Evolutionary conservation across 2,888 invertebrate species (phyloP).

Genomic region (Himalopsyche tibetana): DNA sequence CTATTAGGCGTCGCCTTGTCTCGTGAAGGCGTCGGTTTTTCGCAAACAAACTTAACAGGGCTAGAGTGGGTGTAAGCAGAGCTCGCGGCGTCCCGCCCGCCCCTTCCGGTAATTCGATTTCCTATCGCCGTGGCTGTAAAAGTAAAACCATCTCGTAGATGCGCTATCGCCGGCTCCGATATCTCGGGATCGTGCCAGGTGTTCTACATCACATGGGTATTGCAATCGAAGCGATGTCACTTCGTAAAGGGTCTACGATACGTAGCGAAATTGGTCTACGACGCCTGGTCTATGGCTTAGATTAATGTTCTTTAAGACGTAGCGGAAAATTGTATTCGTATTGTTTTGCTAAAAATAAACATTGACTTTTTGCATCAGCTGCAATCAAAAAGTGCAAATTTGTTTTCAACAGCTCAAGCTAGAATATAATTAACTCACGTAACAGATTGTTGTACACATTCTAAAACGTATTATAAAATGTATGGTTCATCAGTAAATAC

Average conservation of each 20-base stretch:
- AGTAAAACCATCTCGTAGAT: slow-evolving; percentile 35
- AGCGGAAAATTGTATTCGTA: too few species aligned
- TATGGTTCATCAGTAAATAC: too few species aligned
- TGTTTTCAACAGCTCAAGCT: too few species aligned
- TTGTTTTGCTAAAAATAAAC: too few species aligned
- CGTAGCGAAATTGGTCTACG: neutral
- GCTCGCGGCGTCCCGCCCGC: slow-evolving; percentile 29
- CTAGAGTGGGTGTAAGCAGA: neutral
- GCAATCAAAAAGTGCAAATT: too few species aligned
- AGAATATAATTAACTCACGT: too few species aligned
- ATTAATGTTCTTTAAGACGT: too few species aligned
- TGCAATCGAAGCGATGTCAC: slow-evolving; percentile 29
- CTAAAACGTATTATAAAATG: too few species aligned
- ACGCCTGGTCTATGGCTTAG: neutral
- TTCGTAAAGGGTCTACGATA: neutral
- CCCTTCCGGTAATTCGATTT: slow-evolving; percentile 44
- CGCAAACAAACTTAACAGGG: slow-evolving; percentile 24
- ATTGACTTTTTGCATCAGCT: too few species aligned
- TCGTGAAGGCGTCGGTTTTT: slow-evolving; percentile 25
- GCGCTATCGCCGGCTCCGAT: slow-evolving; percentile 41
- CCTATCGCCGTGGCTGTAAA: slow-evolving; percentile 40
- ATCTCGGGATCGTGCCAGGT: slow-evolving; percentile 42
- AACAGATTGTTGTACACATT: too few species aligned
- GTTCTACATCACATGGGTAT: slow-evolving; percentile 4
- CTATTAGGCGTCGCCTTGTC: slow-evolving; percentile 32